Evolutionary conservation across 2,113 vertebrate species (phyloP).

Genomic region (Calyptommatus sinebrachiatus): DNA sequence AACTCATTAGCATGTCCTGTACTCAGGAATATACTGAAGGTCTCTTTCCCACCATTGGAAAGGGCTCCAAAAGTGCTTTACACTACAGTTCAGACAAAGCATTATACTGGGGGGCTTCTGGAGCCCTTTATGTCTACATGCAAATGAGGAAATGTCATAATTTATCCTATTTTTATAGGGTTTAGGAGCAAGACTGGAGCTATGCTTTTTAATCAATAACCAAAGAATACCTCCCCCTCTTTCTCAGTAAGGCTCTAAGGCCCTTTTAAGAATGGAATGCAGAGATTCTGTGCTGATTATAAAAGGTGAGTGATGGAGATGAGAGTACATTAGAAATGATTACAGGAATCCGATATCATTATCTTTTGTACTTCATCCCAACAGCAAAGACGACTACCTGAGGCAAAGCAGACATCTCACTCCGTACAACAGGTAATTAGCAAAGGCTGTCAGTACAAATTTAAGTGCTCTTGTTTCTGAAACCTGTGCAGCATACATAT

Average conservation of each 20-base stretch:
- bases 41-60: too few relatives aligned
- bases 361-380: slow-evolving; percentile 53
- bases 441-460: slow-evolving; percentile 44
- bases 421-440: slow-evolving; percentile 65
- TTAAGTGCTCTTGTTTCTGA: slow-evolving; percentile 39
- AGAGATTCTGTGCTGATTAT: slow-evolving; percentile 49
- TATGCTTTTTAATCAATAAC: neutral
- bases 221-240: neutral
- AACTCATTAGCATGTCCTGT: too few relatives aligned
- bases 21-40: too few relatives aligned
- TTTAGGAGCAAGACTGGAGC: slow-evolving; percentile 11
- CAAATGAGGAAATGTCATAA: neutral
- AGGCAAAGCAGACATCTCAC: slow-evolving; percentile 42
- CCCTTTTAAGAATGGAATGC: slow-evolving; percentile 18
- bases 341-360: slow-evolving; percentile 62
- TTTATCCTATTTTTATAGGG: neutral
- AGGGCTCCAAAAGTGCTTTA: too few relatives aligned
- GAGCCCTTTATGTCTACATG: too few relatives aligned
- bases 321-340: slow-evolving; percentile 41
- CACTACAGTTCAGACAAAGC: too few relatives aligned
- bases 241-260: neutral
- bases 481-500: slow-evolving; percentile 29
- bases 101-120: too few relatives aligned
- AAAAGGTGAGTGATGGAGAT: slow-evolving; percentile 56
- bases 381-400: slow-evolving; percentile 51